Evolutionary conservation across 2,113 vertebrate species (phyloP).

Genomic region (Sakesphorus luctuosus): DNA sequence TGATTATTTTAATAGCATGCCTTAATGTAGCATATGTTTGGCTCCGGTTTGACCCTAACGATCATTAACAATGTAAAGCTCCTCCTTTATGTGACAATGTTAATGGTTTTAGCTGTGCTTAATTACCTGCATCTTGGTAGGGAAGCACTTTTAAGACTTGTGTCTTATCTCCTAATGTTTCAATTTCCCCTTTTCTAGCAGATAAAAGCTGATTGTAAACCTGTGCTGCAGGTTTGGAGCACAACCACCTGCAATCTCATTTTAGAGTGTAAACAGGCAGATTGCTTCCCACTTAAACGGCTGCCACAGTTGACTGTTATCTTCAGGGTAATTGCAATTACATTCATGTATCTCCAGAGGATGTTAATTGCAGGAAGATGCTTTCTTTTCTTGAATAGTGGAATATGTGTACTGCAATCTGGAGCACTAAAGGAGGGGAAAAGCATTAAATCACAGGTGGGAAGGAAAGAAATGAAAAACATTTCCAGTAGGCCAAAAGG

Average conservation of each 20-base stretch:
- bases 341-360: neutral
- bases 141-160: neutral
- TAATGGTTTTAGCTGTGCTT: neutral
- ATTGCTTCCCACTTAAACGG: neutral
- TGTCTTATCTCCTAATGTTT: neutral
- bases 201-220: neutral
- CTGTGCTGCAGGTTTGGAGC: neutral
- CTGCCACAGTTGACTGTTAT: neutral
- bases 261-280: neutral
- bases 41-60: neutral
- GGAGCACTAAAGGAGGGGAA: neutral
- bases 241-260: neutral
- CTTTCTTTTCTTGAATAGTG: neutral
- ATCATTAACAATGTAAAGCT: neutral
- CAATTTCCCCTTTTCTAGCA: neutral
- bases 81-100: neutral
- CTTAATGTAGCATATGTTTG: neutral
- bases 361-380: neutral
- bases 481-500: neutral
- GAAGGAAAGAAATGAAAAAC: neutral
- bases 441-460: neutral
- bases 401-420: neutral
- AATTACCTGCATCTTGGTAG: neutral
- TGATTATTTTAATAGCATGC: neutral
- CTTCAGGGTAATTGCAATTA: neutral